Percentiles rank a stretch among this genome's conserved stretches.
These are phyloP conservation scores for Pseudochirops cupreus DNA, from an alignment of 2,797 vertebrate species.

Conservation along the genomic window DNA sequence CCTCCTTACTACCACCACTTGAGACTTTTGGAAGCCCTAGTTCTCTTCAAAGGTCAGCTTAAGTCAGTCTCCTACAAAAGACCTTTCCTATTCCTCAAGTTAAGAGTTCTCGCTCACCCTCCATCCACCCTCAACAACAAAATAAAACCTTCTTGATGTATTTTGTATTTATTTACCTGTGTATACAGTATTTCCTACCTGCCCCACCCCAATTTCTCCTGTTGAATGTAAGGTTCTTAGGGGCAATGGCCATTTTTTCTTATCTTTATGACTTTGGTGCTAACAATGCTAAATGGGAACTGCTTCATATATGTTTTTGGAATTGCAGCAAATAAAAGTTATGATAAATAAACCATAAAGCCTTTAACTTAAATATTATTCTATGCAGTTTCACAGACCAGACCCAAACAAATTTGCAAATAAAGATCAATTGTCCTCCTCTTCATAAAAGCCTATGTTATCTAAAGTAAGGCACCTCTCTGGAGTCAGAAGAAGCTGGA, in stretches of 20 bases:
- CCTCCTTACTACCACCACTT: neutral
- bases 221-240: neutral
- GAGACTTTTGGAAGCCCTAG: neutral
- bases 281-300: neutral
- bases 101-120: no score
- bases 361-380: neutral
- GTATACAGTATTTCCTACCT: neutral
- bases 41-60: neutral
- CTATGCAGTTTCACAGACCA: neutral
- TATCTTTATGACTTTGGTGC: neutral
- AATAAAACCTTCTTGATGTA: neutral
- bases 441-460: neutral
- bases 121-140: neutral
- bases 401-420: neutral
- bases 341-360: neutral
- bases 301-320: neutral
- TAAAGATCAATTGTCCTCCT: neutral
- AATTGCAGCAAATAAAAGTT: neutral
- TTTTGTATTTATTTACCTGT: neutral
- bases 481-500: neutral
- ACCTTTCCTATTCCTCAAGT: neutral
- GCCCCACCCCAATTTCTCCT: neutral
- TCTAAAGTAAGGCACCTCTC: neutral
- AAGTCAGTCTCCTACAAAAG: neutral
- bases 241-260: neutral